Conservation (phyloP, 2,113 vertebrate species). For the Fulmarus glacialis region DNA sequence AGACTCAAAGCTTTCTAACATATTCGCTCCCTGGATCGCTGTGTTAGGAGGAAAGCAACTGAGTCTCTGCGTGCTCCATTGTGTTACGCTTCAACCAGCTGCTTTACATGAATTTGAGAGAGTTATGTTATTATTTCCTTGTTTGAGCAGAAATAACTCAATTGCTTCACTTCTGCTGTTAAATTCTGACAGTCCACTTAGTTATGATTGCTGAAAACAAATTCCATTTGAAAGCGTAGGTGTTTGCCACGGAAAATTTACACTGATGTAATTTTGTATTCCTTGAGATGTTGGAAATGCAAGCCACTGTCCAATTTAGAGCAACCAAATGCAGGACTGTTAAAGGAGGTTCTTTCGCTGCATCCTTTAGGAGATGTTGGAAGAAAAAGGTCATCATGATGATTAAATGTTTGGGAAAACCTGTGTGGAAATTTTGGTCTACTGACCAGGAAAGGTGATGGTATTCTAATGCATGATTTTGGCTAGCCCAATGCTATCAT, state of each 20-base stretch:
- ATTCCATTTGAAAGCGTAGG: background rate
- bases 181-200: background rate
- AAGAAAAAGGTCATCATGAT: background rate
- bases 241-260: conserved; percentile 1
- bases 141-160: background rate
- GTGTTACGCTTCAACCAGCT: background rate
- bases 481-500: background rate
- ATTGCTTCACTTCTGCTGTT: background rate
- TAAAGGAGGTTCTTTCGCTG: background rate
- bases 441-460: background rate
- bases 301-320: conserved; percentile 48
- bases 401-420: background rate
- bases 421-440: background rate
- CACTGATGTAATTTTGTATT: conserved; percentile 21
- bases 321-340: background rate
- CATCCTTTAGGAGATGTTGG: background rate
- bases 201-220: background rate
- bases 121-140: background rate
- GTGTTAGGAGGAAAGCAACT: background rate
- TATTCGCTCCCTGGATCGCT: background rate
- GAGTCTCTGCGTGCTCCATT: background rate
- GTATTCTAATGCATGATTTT: background rate
- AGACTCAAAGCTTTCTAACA: background rate
- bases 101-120: background rate
- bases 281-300: conserved; percentile 64